Evolutionary conservation across 2,113 vertebrate genomes (phyloP), one percentile per base, ranked within the genome.

Genomic region (Vidua chalybeata): DNA sequence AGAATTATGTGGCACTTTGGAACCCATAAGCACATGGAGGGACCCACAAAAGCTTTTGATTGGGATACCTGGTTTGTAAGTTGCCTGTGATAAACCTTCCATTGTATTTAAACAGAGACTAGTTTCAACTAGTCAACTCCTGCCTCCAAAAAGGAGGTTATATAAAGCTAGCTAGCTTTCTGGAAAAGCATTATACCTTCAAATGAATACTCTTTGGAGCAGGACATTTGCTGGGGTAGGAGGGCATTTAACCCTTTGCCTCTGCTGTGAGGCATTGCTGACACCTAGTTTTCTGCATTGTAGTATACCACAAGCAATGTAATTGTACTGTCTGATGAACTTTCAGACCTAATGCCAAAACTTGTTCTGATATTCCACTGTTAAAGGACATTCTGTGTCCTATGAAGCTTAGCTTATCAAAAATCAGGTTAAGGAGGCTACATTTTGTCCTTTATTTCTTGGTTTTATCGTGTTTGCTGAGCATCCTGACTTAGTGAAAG

Each of bases 251-350:
- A 6, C 28, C 7, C 35, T 35, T 35, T 73, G 31, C 7, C 35
- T 35, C 8, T 73, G 31, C 61, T 61, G 28, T 4, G 0, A 41
- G 49, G 26, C 9, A 3, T 51, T n/a, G 58, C 45, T 51, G 35
- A 7, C 15, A 18, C 27, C 15, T 4, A 1, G 30, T 24, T 58
- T 61, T 28, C 46, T 33, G 61, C 20, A 1, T 0, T 2, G 19
- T 28, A 37, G 35, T 54, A 19, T 7, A 9, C 5, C 15, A 22
- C 1, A 2, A 19, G 52, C 20, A 28, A 15, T 2, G 3, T 7
- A 9, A 13, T 15, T 7, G 19, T 33, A 10, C 51, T 63, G 26
- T 14, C 31, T 4, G 9, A 17, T 24, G 49, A 81, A 30, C 14
- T 48, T 68, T 6, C 0, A 0, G 19, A 23, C 26, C 20, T 33